Conservation (phyloP, 92 coral and sea anemone genomes). For the Isaurus tuberculatus region DNA sequence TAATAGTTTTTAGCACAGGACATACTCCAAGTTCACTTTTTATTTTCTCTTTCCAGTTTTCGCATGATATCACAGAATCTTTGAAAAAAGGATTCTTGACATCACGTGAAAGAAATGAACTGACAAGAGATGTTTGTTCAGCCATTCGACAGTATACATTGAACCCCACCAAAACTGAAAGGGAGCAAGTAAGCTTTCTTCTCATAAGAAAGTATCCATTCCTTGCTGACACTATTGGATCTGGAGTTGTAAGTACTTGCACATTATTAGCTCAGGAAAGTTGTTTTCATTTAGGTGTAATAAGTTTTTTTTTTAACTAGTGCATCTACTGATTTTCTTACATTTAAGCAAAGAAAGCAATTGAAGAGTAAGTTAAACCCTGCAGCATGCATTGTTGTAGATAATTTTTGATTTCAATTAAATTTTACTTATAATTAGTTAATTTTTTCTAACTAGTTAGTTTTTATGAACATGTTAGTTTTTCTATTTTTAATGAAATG, state of each 20-base stretch:
- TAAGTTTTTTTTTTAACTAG: background rate
- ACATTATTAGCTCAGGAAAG: background rate
- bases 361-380: background rate
- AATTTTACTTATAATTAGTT: too few species aligned
- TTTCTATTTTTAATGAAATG: too few species aligned
- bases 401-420: background rate
- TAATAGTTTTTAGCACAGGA: slow-evolving; percentile 2
- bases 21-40: background rate
- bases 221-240: slow-evolving; percentile 66
- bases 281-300: background rate
- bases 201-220: slow-evolving; percentile 57
- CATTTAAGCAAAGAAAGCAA: background rate
- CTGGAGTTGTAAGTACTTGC: slow-evolving; percentile 69
- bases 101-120: slow-evolving; percentile 56
- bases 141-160: slow-evolving; percentile 64
- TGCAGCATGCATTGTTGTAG: background rate
- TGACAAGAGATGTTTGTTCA: slow-evolving; percentile 67
- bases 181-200: slow-evolving; percentile 71
- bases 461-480: background rate
- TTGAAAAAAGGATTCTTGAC: slow-evolving; percentile 11
- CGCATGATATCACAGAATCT: background rate
- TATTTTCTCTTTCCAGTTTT: slow-evolving; percentile 25
- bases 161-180: slow-evolving; percentile 61
- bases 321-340: slow-evolving; percentile 2
- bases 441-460: background rate